Evolutionary conservation across 2,888 invertebrate species (phyloP).

Genomic region (Cenopis cana): DNA sequence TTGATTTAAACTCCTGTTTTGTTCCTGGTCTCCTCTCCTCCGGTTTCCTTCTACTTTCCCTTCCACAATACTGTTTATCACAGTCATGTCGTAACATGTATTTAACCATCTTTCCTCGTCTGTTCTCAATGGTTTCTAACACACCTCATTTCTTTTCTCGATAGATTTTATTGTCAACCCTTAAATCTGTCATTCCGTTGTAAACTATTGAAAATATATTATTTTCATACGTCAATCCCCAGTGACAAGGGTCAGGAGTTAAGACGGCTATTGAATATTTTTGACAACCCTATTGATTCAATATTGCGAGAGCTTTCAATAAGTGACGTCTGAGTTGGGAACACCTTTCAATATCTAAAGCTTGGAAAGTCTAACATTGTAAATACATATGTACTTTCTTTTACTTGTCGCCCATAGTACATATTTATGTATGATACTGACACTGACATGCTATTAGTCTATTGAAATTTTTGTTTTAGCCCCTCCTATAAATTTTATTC

Average conservation of each 20-base stretch:
- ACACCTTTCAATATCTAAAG: neutral
- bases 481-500: too few relatives aligned
- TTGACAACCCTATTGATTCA: slow-evolving; percentile 31
- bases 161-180: slow-evolving; percentile 12
- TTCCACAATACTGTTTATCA: too few relatives aligned
- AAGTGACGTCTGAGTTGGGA: slow-evolving; percentile 8
- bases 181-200: neutral
- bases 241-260: slow-evolving; percentile 32
- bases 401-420: neutral
- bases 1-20: too few relatives aligned
- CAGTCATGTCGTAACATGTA: too few relatives aligned
- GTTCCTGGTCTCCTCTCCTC: too few relatives aligned
- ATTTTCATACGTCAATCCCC: slow-evolving; percentile 32
- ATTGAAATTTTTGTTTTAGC: too few relatives aligned
- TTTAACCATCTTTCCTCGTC: too few relatives aligned
- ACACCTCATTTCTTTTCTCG: neutral
- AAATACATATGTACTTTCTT: too few relatives aligned
- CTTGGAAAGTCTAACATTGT: neutral
- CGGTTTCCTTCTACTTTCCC: too few relatives aligned
- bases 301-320: slow-evolving; percentile 5
- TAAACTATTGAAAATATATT: slow-evolving; percentile 39
- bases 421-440: too few relatives aligned
- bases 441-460: too few relatives aligned
- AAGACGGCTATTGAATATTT: slow-evolving; percentile 35
- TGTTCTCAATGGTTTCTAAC: too few relatives aligned